These are phyloP conservation scores for Nomada goodeniana DNA, from an alignment of 2,888 invertebrate species.

Conservation along the genomic window DNA sequence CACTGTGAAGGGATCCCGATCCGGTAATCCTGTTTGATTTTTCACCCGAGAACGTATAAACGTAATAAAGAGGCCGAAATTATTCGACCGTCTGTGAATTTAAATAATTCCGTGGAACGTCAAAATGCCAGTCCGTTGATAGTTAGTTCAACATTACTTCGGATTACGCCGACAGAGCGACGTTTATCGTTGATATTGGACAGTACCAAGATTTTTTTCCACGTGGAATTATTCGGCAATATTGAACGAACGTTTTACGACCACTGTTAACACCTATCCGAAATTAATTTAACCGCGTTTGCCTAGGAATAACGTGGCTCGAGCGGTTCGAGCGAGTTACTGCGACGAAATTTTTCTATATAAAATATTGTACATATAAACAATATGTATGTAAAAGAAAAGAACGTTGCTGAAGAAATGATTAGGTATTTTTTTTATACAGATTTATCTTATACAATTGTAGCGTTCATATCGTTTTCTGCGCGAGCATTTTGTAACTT, in stretches of 20 bases:
- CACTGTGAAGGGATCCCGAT: background rate
- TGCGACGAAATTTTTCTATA: too few relatives aligned
- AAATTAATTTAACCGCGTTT: background rate
- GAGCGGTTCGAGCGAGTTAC: too few relatives aligned
- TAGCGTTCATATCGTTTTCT: background rate
- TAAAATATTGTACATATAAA: too few relatives aligned
- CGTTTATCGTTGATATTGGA: slow-evolving; percentile 14
- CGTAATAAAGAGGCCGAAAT: background rate
- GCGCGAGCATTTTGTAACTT: background rate
- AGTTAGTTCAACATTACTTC: slow-evolving; percentile 11
- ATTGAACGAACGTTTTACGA: background rate
- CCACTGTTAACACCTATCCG: slow-evolving; percentile 1
- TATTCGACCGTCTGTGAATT: slow-evolving; percentile 5
- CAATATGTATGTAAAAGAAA: too few relatives aligned
- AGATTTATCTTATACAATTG: too few relatives aligned
- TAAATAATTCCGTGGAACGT: background rate
- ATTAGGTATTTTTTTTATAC: too few relatives aligned
- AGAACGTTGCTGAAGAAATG: too few relatives aligned
- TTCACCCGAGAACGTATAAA: slow-evolving; percentile 4
- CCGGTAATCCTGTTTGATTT: slow-evolving; percentile 19
- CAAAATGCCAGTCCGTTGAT: background rate
- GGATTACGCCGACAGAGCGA: slow-evolving; percentile 2
- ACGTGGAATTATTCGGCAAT: background rate
- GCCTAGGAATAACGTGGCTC: too few relatives aligned
- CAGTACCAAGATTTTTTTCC: background rate